Evolutionary conservation across 1,140 invertebrate species (phyloP), one percentile per base, ranked within the genome.

Genomic region (Trachymyrmex cornetzi): DNA sequence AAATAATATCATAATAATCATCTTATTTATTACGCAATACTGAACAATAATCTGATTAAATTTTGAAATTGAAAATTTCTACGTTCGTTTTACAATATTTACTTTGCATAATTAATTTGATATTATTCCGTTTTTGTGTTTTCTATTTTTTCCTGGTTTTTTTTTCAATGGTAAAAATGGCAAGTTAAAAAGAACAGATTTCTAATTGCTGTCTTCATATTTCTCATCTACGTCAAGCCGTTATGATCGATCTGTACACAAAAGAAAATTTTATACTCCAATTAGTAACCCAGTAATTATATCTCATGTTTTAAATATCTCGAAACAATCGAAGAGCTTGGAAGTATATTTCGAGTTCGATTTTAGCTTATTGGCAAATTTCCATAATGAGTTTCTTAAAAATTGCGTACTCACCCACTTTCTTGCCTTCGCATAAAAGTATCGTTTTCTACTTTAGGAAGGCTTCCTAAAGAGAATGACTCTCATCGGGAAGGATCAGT

Each of bases 371-470:
- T n/a, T 57, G 19, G 16, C 9, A 38, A 79, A 79, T 79, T 79
- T 79, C 30, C 53, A 75, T 59, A 66, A 50, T 53, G n/a, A 79
- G n/a, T 3, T 80, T 55, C n/a, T 55, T 38, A 67, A 80, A 80
- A 61, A 67, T 66, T 27, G n/a, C 61, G 0, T 30, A 34, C 2
- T 66, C 61, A 2, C 6, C 7, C 22, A 50, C 16, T 24, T 53
- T 3, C 22, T 66, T 66, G 24, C 27, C 3, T n/a, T 63, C 16
- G 9, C 16, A 19, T n/a, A 27, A 7, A n/a, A 5, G 48, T 72
- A 34, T 48, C 27, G 61, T 3, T 34, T 64, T 24, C 44, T 30
- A 69, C 64, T 80, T 38, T 30, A 53, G 22, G 9, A 63, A 77
- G 7, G 38, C 22, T 55, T 16, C 14, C 27, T 48, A 30, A 38